These are phyloP conservation scores for Danionella dracula DNA, from an alignment of 2,797 vertebrate species.

Conservation along the genomic window DNA sequence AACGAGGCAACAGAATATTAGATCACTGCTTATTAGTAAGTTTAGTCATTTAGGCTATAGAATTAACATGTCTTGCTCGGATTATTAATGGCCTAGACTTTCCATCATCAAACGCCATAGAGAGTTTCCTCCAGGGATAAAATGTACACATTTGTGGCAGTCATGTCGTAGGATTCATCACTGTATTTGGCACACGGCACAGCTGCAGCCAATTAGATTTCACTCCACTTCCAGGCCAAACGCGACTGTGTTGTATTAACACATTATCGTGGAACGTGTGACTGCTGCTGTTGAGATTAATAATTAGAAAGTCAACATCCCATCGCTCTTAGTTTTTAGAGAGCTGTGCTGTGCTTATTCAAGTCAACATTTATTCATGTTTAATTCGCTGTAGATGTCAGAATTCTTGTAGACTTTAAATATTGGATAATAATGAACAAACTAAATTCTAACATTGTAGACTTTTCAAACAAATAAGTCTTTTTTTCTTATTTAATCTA, in stretches of 20 bases:
- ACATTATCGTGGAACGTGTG: conserved; percentile 44
- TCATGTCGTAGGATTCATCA: conserved; percentile 26
- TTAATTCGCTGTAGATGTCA: no score
- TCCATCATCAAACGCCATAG: conserved; percentile 1
- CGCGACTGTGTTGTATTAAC: conserved; percentile 29
- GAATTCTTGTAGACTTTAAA: no score
- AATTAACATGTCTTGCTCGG: background rate
- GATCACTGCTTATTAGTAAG: background rate
- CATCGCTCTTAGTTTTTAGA: conserved; percentile 59
- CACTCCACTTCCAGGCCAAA: conserved; percentile 12
- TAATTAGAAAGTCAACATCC: conserved; percentile 68
- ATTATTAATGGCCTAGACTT: conserved; percentile 10
- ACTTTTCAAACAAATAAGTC: no score
- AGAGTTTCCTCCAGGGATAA: conserved; percentile 16
- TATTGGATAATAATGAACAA: no score
- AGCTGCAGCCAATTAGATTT: conserved; percentile 36
- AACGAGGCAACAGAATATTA: background rate
- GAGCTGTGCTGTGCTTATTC: conserved; percentile 59
- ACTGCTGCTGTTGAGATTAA: conserved; percentile 64
- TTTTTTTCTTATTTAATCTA: no score
- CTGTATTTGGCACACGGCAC: conserved; percentile 18
- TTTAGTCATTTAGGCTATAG: background rate
- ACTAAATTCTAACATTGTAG: no score
- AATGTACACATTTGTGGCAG: conserved; percentile 17
- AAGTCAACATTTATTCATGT: conserved; percentile 35